Conservation (phyloP, 92 coral and sea anemone species). For the Meandrina meandrites region DNA sequence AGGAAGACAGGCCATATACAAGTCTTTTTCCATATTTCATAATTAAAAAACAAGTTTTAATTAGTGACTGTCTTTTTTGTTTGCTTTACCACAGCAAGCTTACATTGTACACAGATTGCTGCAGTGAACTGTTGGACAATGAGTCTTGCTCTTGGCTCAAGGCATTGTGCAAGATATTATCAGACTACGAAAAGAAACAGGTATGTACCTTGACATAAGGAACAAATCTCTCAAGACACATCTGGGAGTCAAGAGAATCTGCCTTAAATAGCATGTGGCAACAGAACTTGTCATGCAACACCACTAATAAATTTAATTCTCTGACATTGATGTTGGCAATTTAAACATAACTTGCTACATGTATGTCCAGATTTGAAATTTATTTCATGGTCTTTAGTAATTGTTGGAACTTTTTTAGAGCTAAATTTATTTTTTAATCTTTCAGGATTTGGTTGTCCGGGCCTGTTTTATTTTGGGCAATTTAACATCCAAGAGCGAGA, state of each 20-base stretch:
- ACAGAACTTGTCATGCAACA: no score
- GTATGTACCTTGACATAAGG: conserved; percentile 38
- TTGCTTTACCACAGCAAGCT: conserved; percentile 66
- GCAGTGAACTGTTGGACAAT: conserved; percentile 62
- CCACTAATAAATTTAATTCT: no score
- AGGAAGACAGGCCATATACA: no score
- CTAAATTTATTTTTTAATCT: neutral
- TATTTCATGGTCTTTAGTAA: neutral
- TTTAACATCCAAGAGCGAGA: conserved; percentile 90
- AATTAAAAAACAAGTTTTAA: no score
- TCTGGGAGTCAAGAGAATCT: no score
- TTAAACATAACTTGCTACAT: no score
- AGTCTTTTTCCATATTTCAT: no score
- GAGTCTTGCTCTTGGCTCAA: conserved; percentile 61
- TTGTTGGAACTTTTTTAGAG: neutral
- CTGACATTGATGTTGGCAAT: no score
- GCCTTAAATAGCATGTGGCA: neutral
- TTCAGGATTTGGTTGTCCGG: conserved; percentile 89
- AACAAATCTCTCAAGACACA: no score
- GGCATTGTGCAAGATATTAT: conserved; percentile 74
- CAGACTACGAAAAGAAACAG: conserved; percentile 81
- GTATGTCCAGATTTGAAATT: neutral
- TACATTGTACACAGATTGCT: conserved; percentile 94
- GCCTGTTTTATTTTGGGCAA: conserved; percentile 92
- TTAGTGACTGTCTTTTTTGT: neutral